Evolutionary conservation across 2,888 invertebrate genomes (phyloP), one percentile per base, ranked within the genome.

Genomic region (Dromius quadrimaculatus): DNA sequence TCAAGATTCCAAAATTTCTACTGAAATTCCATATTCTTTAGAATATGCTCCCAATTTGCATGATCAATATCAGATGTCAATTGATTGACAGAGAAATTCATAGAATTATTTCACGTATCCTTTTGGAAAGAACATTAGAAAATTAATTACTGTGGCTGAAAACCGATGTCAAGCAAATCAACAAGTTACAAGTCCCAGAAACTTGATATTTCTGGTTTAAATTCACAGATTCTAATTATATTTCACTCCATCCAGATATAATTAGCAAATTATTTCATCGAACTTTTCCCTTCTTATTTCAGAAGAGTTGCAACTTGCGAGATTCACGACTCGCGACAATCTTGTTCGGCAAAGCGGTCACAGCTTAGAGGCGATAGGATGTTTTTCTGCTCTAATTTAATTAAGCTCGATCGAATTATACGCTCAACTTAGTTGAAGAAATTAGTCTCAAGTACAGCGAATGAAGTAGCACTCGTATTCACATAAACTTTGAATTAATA

Each of bases 361-460:
- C 54, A n/a, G 20, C 38, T 13, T 11, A 38, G 54, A 23, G 28
- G 28, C 23, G 43, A 34, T 34, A 23, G 23, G 41, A 57, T 59
- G 68, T 68, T 68, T 68, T 68, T 45, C 43, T 43, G 68, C 68
- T 59, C 43, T 68, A 68, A 68, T 68, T 68, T 54, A 43, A 68
- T 68, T 43, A 43, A 59, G 45, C 43, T 19, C 41, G 41, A 68
- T 68, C 54, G 47, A 68, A 68, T 68, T 68, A 59, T 43, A 50
- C 59, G 59, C 62, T 62, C 68, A 68, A 68, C 68, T 68, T 68
- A 68, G 68, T 68, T 68, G 45, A 34, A 59, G 68, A 68, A 68
- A 68, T 68, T 68, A 68, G 45, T 59, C 68, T 28, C 66, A 66
- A 50, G 41, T 54, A 50, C 50, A 11, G 17, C 65, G 47, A 54